A percentile compares a stretch with the other conserved stretches of the same genome.
Conservation (phyloP, 2,113 vertebrate genomes). For the Capra hircus region DNA sequence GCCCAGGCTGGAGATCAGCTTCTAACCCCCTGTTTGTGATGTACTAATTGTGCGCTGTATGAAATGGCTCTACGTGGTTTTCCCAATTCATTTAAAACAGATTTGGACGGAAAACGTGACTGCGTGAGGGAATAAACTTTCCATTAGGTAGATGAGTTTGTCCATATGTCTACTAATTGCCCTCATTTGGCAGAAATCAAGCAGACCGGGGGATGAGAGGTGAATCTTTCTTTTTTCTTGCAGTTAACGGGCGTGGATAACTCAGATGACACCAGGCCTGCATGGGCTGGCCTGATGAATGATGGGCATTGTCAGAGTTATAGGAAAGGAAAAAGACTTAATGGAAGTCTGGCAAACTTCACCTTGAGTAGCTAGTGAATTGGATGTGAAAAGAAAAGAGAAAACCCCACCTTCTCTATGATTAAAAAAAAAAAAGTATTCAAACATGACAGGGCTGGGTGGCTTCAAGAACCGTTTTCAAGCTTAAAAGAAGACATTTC, state of each 20-base stretch:
- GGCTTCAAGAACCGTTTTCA: not conserved
- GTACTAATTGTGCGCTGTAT: fast-evolving
- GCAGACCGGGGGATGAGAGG: not conserved
- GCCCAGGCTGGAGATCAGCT: too few relatives aligned
- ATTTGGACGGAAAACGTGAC: not conserved
- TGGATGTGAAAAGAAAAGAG: conserved; percentile 17
- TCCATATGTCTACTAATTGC: conserved; percentile 23
- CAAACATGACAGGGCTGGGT: not conserved
- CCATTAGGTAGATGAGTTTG: not conserved
- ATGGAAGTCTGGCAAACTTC: conserved; percentile 39
- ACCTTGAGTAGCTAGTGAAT: not conserved
- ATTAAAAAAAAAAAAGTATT: not conserved
- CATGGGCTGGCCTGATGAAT: not conserved
- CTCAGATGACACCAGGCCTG: not conserved
- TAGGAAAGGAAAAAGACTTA: not conserved
- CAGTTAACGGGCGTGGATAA: not conserved
- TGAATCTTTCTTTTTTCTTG: not conserved
- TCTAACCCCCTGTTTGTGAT: not conserved
- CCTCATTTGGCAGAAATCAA: not conserved
- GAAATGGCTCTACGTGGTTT: not conserved
- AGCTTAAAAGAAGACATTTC: not conserved
- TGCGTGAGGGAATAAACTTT: not conserved
- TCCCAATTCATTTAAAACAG: conserved; percentile 16
- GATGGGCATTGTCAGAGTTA: not conserved
- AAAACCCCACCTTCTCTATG: not conserved